Percentiles rank a stretch among this genome's conserved stretches.
phyloP scores from a whole-genome alignment of 2,113 vertebrate genomes.

The Notothenia rossii region DNA sequence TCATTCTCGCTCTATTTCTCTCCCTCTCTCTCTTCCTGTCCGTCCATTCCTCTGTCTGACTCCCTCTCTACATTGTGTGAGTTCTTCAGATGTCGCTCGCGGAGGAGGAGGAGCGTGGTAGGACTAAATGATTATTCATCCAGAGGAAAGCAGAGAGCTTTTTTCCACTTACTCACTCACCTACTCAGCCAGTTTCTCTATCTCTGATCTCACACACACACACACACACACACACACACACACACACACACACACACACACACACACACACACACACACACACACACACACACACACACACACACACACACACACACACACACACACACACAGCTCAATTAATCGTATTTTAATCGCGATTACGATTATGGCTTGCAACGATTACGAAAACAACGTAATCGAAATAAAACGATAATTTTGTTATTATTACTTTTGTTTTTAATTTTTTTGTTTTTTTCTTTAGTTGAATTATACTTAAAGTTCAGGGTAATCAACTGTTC shows the following conservation, averaged over 20 bases:
- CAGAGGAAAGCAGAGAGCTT: constrained; percentile 38
- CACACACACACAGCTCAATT: background rate
- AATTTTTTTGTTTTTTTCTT: too few relatives aligned
- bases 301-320: constrained; percentile 27
- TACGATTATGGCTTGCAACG: too few relatives aligned
- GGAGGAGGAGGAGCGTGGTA: constrained; percentile 50
- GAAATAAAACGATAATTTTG: too few relatives aligned
- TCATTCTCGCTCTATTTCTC: constrained; percentile 66
- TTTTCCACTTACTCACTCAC: constrained; percentile 51
- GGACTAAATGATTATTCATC: constrained; percentile 67
- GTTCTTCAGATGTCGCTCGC: constrained; percentile 49
- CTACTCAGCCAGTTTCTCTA: constrained; percentile 61
- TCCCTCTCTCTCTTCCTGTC: constrained; percentile 47
- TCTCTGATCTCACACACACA: constrained; percentile 73
- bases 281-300: constrained; percentile 1
- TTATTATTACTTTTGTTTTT: too few relatives aligned
- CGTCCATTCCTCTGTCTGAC: constrained; percentile 42
- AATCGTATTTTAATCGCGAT: too few relatives aligned
- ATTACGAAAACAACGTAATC: too few relatives aligned
- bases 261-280: constrained; percentile 2
- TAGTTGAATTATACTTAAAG: too few relatives aligned
- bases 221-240: constrained; percentile 19
- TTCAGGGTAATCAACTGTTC: too few relatives aligned
- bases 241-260: constrained; percentile 24
- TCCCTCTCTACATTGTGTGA: constrained; percentile 10